Evolutionary conservation across 2,113 vertebrate species (phyloP).

Genomic region (Rhizomys pruinosus): DNA sequence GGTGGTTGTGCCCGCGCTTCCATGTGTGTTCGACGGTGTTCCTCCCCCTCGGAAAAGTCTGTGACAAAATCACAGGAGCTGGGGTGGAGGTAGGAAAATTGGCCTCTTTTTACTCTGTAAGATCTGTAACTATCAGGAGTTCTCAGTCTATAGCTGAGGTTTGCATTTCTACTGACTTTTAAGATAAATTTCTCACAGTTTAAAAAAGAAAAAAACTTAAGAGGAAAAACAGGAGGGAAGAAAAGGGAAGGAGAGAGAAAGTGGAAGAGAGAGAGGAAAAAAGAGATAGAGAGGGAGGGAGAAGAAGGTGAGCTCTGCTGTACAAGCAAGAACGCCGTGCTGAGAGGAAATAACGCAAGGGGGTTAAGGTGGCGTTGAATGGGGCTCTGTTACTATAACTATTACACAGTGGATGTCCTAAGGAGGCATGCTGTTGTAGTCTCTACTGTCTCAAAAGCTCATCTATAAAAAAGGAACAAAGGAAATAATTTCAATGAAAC

Average conservation of each 20-base stretch:
- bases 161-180: not conserved
- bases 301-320: not conserved
- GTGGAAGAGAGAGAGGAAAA: too few relatives aligned
- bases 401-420: conserved; percentile 78
- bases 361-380: conserved; percentile 80
- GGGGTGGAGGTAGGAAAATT: not conserved
- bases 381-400: conserved; percentile 78
- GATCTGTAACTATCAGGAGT: not conserved
- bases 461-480: conserved; percentile 82
- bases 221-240: not conserved
- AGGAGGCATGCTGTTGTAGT: conserved; percentile 74
- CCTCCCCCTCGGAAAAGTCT: not conserved
- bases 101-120: not conserved
- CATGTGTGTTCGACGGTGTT: not conserved
- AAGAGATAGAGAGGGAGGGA: not conserved
- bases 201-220: not conserved
- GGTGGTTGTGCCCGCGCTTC: not conserved
- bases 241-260: not conserved
- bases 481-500: conserved; percentile 86
- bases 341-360: conserved; percentile 58
- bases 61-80: not conserved
- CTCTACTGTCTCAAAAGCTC: conserved; percentile 75
- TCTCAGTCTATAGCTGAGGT: not conserved
- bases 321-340: conserved; percentile 41
- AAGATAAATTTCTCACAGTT: conserved; percentile 2